Evolutionary conservation across 2,113 vertebrate genomes (phyloP).

Genomic region (Mohoua ochrocephala): DNA sequence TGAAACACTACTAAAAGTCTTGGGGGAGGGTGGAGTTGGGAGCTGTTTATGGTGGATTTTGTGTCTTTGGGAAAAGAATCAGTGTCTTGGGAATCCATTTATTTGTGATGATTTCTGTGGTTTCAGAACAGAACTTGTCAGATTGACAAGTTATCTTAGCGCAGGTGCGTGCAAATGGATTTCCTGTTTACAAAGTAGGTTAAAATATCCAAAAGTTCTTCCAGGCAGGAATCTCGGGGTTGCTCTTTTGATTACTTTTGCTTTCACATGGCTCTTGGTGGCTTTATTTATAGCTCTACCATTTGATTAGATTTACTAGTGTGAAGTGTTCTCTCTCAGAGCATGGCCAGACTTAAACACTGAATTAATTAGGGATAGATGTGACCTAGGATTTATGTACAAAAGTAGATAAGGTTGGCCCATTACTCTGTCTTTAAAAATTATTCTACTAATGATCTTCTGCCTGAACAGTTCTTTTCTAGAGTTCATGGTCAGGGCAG

Average conservation of each 20-base stretch:
- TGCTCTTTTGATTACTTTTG: constrained; percentile 15
- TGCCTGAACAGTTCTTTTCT: neutral
- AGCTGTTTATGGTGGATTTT: neutral
- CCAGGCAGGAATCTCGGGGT: neutral
- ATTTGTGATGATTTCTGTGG: neutral
- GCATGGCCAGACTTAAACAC: neutral
- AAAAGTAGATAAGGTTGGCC: neutral
- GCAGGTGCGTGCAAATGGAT: neutral
- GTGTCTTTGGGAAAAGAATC: neutral
- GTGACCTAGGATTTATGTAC: neutral
- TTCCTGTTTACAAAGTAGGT: neutral
- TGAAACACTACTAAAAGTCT: neutral
- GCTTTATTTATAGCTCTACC: neutral
- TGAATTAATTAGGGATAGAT: neutral
- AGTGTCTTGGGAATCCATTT: neutral
- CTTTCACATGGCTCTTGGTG: neutral
- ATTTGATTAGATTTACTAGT: neutral
- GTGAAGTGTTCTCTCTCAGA: neutral
- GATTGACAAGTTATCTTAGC: neutral
- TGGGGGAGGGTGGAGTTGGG: neutral
- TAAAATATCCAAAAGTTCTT: neutral
- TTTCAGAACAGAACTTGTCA: neutral
- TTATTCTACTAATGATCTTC: neutral
- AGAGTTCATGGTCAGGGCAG: neutral
- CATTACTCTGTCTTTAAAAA: neutral